These are phyloP conservation scores for Rhabdophis nuchalis DNA, from an alignment of 2,797 vertebrate genomes.

Conservation along the genomic window DNA sequence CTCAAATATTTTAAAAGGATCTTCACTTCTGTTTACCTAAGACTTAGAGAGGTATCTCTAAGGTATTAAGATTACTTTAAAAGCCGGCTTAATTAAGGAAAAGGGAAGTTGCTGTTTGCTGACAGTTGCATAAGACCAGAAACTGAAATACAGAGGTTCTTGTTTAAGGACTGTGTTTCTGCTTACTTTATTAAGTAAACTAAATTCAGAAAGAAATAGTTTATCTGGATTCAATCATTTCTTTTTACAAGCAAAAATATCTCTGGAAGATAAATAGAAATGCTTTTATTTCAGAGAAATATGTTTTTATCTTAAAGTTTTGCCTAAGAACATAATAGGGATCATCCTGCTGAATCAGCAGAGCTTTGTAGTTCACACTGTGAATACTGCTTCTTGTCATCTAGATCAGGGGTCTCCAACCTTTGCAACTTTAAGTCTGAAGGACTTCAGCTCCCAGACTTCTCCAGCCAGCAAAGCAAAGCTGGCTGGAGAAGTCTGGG, in stretches of 20 bases:
- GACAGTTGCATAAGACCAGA: neutral
- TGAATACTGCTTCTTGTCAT: neutral
- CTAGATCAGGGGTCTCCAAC: no score
- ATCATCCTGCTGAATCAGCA: neutral
- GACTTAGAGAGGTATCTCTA: neutral
- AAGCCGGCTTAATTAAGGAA: neutral
- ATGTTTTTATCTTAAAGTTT: neutral
- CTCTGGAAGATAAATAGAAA: neutral
- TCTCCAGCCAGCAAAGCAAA: no score
- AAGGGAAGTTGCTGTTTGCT: neutral
- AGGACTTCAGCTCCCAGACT: no score
- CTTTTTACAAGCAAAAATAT: neutral
- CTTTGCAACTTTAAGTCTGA: no score
- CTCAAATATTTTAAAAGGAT: neutral
- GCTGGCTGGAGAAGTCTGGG: no score
- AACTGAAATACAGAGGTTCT: neutral
- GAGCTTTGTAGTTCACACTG: neutral
- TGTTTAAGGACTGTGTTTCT: neutral
- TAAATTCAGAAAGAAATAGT: neutral
- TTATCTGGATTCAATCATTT: neutral
- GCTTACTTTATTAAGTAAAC: neutral
- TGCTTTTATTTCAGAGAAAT: neutral
- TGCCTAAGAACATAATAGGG: neutral
- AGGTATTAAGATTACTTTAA: neutral
- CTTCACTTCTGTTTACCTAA: neutral